Percentiles rank a stretch among this genome's conserved stretches.
These are phyloP conservation scores for Aepyceros melampus DNA, from an alignment of 2,113 vertebrate species.

Conservation along the genomic window DNA sequence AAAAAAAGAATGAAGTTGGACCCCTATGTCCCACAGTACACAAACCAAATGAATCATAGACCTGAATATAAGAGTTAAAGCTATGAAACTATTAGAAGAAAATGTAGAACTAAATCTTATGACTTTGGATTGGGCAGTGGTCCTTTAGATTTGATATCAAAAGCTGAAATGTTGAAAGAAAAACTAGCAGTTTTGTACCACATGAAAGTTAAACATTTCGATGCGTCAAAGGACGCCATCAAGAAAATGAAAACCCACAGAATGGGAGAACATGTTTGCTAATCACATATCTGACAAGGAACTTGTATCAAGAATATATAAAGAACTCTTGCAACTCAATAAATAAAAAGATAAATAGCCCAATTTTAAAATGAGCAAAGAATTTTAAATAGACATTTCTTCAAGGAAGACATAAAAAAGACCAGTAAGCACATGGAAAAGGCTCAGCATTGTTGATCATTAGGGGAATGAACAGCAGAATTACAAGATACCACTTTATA, in stretches of 20 bases:
- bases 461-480: background rate
- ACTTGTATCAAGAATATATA: background rate
- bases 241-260: background rate
- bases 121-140: background rate
- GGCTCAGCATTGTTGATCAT: background rate
- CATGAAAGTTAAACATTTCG: background rate
- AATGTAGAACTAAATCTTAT: background rate
- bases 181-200: background rate
- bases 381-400: background rate
- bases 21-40: background rate
- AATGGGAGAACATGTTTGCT: background rate
- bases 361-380: background rate
- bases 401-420: background rate
- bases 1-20: background rate
- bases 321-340: background rate
- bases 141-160: background rate
- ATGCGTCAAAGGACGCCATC: background rate
- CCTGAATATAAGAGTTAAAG: background rate
- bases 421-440: background rate
- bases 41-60: background rate
- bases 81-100: background rate
- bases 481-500: background rate
- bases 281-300: background rate
- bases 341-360: background rate
- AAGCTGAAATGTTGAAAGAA: background rate